phyloP scores from a whole-genome alignment of 2,888 invertebrate species.

The Spicauda simplicius region DNA sequence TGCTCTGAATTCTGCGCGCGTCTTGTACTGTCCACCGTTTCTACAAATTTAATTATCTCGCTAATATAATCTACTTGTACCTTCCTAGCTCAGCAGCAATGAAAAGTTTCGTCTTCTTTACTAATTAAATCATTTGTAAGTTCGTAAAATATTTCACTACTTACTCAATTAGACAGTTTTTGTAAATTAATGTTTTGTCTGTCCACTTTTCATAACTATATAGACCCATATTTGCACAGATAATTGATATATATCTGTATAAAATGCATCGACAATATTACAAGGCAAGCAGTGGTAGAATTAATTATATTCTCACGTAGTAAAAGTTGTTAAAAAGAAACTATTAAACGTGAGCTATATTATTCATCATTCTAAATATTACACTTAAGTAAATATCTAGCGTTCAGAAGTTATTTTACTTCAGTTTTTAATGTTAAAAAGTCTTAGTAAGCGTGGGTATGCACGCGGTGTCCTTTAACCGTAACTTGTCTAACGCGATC shows the following conservation, averaged over 20 bases:
- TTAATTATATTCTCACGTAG: no score
- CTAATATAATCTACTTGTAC: constrained; percentile 67
- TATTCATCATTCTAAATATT: no score
- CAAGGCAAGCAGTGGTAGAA: no score
- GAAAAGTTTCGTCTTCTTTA: constrained; percentile 22
- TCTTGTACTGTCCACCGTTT: constrained; percentile 64
- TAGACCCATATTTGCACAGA: no score
- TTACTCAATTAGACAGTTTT: not conserved
- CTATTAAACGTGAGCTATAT: no score
- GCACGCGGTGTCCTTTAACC: not conserved
- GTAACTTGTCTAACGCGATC: constrained; percentile 6
- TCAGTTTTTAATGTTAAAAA: not conserved
- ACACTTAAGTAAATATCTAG: no score
- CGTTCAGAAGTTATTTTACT: no score
- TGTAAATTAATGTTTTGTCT: no score
- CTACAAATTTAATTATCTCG: constrained; percentile 73
- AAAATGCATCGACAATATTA: no score
- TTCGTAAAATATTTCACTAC: not conserved
- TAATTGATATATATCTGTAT: no score
- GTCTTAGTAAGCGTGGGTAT: not conserved
- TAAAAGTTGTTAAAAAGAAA: no score
- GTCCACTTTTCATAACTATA: no score
- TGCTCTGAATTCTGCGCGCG: constrained; percentile 67
- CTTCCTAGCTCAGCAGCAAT: constrained; percentile 21
- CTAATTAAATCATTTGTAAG: constrained; percentile 15